These are phyloP conservation scores for Drosophila pandora DNA, from an alignment of 1,140 invertebrate species.

Conservation along the genomic window DNA sequence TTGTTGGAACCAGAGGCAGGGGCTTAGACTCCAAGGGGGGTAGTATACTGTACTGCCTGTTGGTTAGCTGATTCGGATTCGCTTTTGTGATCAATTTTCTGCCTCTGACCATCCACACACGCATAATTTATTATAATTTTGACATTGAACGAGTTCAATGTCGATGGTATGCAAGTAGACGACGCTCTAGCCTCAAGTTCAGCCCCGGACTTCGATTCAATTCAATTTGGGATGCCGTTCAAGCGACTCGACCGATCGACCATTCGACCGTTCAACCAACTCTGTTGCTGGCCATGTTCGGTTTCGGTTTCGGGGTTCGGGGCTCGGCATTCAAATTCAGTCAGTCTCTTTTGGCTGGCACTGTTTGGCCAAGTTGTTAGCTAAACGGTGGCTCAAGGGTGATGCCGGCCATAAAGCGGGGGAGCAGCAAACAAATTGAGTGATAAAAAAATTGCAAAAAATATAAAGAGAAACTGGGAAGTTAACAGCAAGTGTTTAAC, in stretches of 20 bases:
- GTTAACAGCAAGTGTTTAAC: neutral
- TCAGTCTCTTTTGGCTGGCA: conserved; percentile 28
- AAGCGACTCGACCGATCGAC: neutral
- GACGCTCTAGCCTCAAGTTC: conserved; percentile 31
- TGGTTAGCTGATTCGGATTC: conserved; percentile 20
- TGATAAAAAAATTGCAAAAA: neutral
- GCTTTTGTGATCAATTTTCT: conserved; percentile 56
- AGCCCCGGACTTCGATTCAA: conserved; percentile 37
- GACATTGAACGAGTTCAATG: conserved; percentile 81
- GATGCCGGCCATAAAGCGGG: conserved; percentile 23
- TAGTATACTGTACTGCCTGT: neutral
- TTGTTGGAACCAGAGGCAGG: conserved; percentile 30
- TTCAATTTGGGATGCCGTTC: conserved; percentile 34
- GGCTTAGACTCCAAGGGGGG: neutral
- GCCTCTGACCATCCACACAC: conserved; percentile 42
- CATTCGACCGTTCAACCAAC: conserved; percentile 56
- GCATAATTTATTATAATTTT: conserved; percentile 79
- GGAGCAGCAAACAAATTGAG: conserved; percentile 8
- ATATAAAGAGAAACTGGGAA: neutral
- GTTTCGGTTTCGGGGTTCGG: conserved; percentile 5
- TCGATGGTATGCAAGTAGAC: conserved; percentile 69
- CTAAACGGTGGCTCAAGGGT: conserved; percentile 62
- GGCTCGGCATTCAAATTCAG: conserved; percentile 56
- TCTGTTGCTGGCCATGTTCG: conserved; percentile 13
- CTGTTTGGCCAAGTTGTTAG: conserved; percentile 70